A percentile compares a stretch with the other conserved stretches of the same genome.
Conservation (phyloP, 2,113 vertebrate genomes). For the Promerops cafer region DNA sequence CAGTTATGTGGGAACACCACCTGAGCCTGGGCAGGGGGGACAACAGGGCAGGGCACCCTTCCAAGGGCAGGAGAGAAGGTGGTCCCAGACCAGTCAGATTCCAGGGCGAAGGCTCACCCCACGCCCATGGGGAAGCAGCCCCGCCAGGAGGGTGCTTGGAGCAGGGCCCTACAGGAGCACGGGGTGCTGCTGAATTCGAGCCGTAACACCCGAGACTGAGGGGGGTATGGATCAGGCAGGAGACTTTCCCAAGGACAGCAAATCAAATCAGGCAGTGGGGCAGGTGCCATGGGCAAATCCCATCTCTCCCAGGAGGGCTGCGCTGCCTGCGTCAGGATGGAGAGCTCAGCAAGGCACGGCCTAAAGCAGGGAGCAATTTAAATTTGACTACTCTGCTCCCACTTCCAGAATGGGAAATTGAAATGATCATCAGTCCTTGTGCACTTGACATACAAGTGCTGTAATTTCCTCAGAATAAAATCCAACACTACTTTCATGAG, state of each 20-base stretch:
- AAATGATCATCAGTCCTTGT: conserved; percentile 51
- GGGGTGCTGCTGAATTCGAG: background rate
- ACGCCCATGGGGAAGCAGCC: background rate
- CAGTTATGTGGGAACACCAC: fast-evolving
- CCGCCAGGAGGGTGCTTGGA: fast-evolving
- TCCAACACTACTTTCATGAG: conserved; percentile 26
- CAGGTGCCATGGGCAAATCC: background rate
- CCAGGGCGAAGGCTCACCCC: background rate
- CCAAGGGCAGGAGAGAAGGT: background rate
- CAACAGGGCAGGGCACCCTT: background rate
- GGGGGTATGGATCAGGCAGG: background rate
- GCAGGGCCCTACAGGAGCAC: background rate
- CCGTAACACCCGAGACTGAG: background rate
- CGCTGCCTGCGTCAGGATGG: background rate
- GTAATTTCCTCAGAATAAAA: conserved; percentile 50
- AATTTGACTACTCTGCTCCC: conserved; percentile 15
- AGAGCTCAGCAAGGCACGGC: background rate
- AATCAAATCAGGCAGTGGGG: background rate
- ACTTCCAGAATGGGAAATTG: conserved; percentile 42
- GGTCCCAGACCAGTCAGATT: fast-evolving
- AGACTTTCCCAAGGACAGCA: background rate
- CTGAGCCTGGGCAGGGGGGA: background rate
- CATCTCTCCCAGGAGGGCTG: background rate
- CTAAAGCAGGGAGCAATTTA: conserved; percentile 5
- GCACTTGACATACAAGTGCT: conserved; percentile 49